Evolutionary conservation across 2,797 vertebrate species (phyloP).

Genomic region (Acanthopagrus latus): DNA sequence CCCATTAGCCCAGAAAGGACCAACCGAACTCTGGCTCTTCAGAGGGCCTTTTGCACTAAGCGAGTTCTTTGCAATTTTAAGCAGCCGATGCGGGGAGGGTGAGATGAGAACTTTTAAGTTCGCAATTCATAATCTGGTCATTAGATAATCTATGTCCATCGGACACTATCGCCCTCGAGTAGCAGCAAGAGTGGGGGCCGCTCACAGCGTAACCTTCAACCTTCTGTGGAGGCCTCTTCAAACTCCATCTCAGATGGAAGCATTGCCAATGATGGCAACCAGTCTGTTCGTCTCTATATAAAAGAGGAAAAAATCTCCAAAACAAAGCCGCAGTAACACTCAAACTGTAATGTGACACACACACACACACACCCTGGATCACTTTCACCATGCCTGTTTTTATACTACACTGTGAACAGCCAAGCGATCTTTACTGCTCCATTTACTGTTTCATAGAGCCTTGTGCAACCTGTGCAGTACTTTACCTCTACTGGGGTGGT

Average conservation of each 20-base stretch:
- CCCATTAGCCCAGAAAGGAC: no score
- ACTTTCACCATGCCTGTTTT: conserved; percentile 41
- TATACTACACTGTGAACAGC: conserved; percentile 12
- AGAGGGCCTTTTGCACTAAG: no score
- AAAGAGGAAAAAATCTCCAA: background rate
- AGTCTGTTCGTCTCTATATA: background rate
- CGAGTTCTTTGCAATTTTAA: no score
- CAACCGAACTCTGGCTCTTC: no score
- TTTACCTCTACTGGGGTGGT: conserved; percentile 57
- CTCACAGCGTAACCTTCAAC: background rate
- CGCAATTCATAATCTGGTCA: background rate
- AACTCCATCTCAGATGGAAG: background rate
- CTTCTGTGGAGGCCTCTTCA: background rate
- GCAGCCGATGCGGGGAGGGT: no score
- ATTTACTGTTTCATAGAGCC: conserved; percentile 48
- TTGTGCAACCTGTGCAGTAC: conserved; percentile 43
- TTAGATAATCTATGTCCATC: background rate
- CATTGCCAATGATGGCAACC: conserved; percentile 2
- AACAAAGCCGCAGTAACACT: background rate
- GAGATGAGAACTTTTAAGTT: no score
- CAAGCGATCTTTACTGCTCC: conserved; percentile 42
- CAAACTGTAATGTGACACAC: background rate
- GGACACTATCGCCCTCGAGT: background rate
- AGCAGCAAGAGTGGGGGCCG: background rate
- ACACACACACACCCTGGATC: conserved; percentile 8